Evolutionary conservation across 2,888 invertebrate genomes (phyloP).

Genomic region (Ectemnius cavifrons): DNA sequence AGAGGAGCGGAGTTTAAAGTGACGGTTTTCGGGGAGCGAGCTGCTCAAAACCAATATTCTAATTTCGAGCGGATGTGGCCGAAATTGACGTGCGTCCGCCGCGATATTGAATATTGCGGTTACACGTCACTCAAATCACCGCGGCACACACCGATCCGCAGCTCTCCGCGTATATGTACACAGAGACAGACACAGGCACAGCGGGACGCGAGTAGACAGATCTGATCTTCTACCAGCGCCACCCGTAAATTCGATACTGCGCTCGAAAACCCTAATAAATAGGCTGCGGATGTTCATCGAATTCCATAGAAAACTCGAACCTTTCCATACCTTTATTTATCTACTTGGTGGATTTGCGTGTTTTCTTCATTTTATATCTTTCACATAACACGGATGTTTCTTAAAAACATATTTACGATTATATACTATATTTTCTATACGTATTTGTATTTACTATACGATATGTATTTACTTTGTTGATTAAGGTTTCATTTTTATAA

Average conservation of each 20-base stretch:
- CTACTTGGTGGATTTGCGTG: no score
- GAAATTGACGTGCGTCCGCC: slow-evolving; percentile 42
- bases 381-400: no score
- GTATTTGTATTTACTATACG: no score
- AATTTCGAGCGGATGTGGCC: slow-evolving; percentile 38
- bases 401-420: no score
- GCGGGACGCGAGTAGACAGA: background rate
- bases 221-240: background rate
- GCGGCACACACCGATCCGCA: slow-evolving; percentile 16
- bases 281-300: slow-evolving; percentile 13
- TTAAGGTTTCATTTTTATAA: no score
- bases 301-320: no score
- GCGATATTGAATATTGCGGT: slow-evolving; percentile 50
- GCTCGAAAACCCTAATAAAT: slow-evolving; percentile 40
- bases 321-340: no score
- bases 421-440: no score
- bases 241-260: slow-evolving; percentile 11
- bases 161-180: slow-evolving; percentile 9
- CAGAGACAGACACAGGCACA: background rate
- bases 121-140: slow-evolving; percentile 43
- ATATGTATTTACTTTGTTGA: no score
- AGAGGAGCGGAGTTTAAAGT: background rate
- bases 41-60: slow-evolving; percentile 36
- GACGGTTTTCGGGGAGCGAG: slow-evolving; percentile 18
- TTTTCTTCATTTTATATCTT: no score